Conservation (phyloP, 1,140 invertebrate species). For the Lanistes nyassanus region DNA sequence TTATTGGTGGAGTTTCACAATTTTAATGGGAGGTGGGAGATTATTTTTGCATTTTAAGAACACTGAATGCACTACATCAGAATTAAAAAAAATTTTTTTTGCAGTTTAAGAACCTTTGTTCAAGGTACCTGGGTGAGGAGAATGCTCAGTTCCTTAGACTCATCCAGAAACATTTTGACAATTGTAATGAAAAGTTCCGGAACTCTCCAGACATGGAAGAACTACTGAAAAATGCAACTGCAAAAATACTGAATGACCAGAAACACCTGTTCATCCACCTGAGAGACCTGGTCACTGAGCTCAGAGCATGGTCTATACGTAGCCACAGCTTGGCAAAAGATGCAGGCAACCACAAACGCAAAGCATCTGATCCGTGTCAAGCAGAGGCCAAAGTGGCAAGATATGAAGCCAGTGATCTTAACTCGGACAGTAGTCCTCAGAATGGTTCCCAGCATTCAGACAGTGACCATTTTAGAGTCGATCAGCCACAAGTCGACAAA, state of each 20-base stretch:
- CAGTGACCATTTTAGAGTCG: no score
- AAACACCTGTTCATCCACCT: slow-evolving; percentile 49
- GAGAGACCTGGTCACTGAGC: slow-evolving; percentile 47
- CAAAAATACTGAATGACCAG: slow-evolving; percentile 43
- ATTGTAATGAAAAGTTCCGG: slow-evolving; percentile 37
- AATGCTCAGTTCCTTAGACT: slow-evolving; percentile 40
- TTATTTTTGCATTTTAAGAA: no score
- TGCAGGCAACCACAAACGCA: neutral
- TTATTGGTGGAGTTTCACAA: no score
- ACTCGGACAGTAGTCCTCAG: no score
- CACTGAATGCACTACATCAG: no score
- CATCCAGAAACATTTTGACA: slow-evolving; percentile 45
- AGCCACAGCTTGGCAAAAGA: neutral
- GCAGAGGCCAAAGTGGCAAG: neutral
- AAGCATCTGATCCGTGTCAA: neutral
- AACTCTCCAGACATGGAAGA: slow-evolving; percentile 39
- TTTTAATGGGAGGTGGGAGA: no score
- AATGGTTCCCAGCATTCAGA: no score
- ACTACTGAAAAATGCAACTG: slow-evolving; percentile 31
- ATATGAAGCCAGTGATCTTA: neutral
- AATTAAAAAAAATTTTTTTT: no score
- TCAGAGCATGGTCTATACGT: slow-evolving; percentile 36
- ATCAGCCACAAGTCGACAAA: no score
- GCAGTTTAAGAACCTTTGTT: slow-evolving; percentile 50
- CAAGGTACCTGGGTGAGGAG: slow-evolving; percentile 34